Evolutionary conservation across 1,140 invertebrate genomes (phyloP).

Genomic region (Ylistrum balloti): DNA sequence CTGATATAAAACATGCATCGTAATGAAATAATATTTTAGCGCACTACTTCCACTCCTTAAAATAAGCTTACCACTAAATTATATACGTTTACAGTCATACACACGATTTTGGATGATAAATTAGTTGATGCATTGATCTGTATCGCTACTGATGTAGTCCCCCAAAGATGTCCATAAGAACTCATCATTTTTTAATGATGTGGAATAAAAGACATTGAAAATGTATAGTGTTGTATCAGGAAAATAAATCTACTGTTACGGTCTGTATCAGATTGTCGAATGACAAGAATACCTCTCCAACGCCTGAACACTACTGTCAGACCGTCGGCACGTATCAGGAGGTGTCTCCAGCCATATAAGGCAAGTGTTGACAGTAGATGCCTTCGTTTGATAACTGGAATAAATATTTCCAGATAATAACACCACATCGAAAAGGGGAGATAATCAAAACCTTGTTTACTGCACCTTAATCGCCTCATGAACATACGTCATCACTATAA

Average conservation of each 20-base stretch:
- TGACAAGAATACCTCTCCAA: not conserved
- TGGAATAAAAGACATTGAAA: not conserved
- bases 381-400: not conserved
- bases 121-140: no score
- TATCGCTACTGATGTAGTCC: no score
- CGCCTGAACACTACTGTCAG: not conserved
- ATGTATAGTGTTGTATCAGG: not conserved
- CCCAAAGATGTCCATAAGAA: no score
- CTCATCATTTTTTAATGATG: no score
- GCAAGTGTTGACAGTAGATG: not conserved
- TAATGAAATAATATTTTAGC: no score
- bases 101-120: no score
- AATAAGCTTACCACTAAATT: no score
- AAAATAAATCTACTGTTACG: not conserved
- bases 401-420: not conserved
- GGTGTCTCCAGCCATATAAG: not conserved
- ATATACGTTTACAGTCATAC: no score
- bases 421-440: not conserved
- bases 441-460: not conserved
- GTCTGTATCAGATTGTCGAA: not conserved
- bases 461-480: conserved; percentile 6
- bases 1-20: no score
- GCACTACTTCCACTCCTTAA: no score
- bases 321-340: not conserved
- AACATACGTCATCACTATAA: not conserved